These are phyloP conservation scores for Sciurus carolinensis DNA, from an alignment of 2,797 vertebrate species.

Conservation along the genomic window DNA sequence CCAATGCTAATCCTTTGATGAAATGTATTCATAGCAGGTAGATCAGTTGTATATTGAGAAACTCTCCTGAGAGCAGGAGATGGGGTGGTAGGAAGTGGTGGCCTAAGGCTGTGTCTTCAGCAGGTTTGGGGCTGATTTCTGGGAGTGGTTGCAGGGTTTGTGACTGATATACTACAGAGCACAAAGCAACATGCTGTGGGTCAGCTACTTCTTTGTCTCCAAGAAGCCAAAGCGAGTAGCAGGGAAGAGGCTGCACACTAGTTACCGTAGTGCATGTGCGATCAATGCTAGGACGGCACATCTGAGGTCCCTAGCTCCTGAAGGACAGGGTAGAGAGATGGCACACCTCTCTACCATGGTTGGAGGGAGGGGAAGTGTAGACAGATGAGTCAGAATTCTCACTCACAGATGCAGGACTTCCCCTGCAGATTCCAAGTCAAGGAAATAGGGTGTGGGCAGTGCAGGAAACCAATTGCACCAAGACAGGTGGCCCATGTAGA, in stretches of 20 bases:
- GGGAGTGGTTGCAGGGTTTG: neutral
- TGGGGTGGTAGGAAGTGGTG: neutral
- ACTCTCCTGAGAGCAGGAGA: neutral
- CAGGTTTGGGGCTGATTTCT: neutral
- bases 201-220: neutral
- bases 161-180: neutral
- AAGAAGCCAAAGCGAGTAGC: neutral
- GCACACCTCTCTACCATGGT: neutral
- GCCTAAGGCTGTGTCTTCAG: neutral
- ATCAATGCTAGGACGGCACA: neutral
- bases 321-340: neutral
- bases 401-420: neutral
- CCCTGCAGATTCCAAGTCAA: neutral
- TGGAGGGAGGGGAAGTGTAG: neutral
- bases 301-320: neutral
- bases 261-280: too few species aligned
- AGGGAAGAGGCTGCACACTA: neutral
- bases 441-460: neutral
- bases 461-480: neutral
- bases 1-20: neutral
- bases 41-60: neutral
- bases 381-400: constrained; percentile 11
- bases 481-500: neutral
- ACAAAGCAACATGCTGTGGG: neutral
- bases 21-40: neutral